phyloP scores from a whole-genome alignment of 2,888 invertebrate species.

The Ceramica pisi region DNA sequence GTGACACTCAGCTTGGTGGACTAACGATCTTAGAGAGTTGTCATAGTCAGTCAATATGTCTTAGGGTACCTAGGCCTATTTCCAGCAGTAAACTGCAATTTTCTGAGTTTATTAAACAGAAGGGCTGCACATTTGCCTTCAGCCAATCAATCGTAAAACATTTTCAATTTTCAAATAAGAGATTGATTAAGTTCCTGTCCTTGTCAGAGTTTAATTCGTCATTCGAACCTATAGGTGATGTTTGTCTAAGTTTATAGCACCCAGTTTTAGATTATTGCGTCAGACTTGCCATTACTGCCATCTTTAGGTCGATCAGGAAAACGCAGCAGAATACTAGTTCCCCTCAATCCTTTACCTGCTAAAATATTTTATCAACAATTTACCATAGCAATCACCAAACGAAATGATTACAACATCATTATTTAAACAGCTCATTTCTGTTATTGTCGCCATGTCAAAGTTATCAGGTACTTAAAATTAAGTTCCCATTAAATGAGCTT shows the following conservation, averaged over 20 bases:
- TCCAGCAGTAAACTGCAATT: no score
- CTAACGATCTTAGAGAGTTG: neutral
- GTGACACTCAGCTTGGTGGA: no score
- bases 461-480: constrained; percentile 51
- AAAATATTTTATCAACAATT: constrained; percentile 32
- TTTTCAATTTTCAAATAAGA: no score
- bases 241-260: neutral
- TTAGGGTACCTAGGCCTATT: neutral
- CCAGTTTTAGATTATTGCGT: neutral
- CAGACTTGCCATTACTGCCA: neutral
- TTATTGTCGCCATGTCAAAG: constrained; percentile 27
- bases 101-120: no score
- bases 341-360: neutral
- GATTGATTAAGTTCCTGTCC: no score
- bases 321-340: neutral
- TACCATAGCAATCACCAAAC: constrained; percentile 23
- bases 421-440: constrained; percentile 43
- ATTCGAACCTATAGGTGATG: no score
- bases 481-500: constrained; percentile 45
- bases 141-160: no score
- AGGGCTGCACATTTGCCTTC: no score
- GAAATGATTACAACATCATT: constrained; percentile 24
- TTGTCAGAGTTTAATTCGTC: no score
- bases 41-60: neutral
- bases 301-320: neutral